These are phyloP conservation scores for Rhysida immarginata DNA, from an alignment of 1,140 invertebrate genomes.

Conservation along the genomic window DNA sequence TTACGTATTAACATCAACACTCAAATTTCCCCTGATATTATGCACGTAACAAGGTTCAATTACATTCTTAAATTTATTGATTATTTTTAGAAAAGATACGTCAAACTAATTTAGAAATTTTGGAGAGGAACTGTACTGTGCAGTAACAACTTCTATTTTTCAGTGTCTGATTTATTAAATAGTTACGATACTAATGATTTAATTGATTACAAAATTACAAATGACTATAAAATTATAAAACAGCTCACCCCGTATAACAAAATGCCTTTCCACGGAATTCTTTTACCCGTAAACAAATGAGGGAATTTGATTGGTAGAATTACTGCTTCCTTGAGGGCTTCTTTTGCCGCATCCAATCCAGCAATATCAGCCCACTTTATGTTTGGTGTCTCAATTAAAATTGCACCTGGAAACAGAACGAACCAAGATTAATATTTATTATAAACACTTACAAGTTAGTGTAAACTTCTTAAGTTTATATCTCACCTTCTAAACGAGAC, in stretches of 20 bases:
- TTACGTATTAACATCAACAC: no score
- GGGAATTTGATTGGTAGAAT: slow-evolving; percentile 98
- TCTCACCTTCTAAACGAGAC: slow-evolving; percentile 54
- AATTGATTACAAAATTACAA: no score
- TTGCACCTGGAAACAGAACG: slow-evolving; percentile 48
- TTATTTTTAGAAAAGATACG: no score
- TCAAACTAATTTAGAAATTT: no score
- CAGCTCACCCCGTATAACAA: slow-evolving; percentile 81
- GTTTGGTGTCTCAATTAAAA: slow-evolving; percentile 91
- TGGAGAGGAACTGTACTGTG: no score
- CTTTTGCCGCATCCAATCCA: slow-evolving; percentile 90
- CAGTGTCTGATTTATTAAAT: no score
- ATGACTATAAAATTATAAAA: background rate
- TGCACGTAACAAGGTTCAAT: no score
- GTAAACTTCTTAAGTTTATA: background rate
- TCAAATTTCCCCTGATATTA: no score
- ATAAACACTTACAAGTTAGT: background rate
- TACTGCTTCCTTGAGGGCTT: slow-evolving; percentile 97
- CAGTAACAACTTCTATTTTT: no score
- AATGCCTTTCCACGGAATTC: slow-evolving; percentile 97
- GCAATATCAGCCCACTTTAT: slow-evolving; percentile 97
- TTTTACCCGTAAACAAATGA: slow-evolving; percentile 93
- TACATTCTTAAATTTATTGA: no score
- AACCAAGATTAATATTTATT: background rate
- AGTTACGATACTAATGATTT: no score